Percentiles rank a stretch among this genome's conserved stretches.
Conservation (phyloP, 2,113 vertebrate genomes). For the Sclerurus mexicanus region DNA sequence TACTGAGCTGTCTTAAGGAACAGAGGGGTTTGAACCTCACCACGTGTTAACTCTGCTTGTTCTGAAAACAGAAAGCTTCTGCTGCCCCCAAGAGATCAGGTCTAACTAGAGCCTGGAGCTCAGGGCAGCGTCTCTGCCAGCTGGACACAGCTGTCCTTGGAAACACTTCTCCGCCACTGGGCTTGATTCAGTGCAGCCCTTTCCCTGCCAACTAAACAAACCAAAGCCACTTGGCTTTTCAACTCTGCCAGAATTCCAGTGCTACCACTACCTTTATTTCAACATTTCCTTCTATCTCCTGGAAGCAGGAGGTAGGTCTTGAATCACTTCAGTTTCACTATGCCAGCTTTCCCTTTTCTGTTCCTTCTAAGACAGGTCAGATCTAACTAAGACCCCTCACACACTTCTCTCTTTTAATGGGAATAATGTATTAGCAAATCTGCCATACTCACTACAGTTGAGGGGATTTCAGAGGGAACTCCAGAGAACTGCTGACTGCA, state of each 20-base stretch:
- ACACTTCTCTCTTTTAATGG: background rate
- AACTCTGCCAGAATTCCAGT: background rate
- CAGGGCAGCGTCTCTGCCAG: background rate
- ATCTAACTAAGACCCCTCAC: background rate
- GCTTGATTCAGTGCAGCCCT: background rate
- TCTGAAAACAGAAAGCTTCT: background rate
- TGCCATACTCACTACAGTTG: background rate
- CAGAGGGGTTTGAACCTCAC: background rate
- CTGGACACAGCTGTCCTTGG: background rate
- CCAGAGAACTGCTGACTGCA: background rate
- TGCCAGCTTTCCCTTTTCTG: background rate
- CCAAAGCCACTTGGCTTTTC: background rate
- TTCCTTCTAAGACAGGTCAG: background rate
- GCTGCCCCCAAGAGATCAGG: background rate
- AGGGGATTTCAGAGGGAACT: background rate
- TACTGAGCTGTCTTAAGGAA: background rate
- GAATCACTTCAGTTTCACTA: background rate
- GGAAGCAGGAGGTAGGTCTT: background rate
- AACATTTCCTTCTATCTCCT: background rate
- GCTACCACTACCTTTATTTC: background rate
- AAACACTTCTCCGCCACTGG: background rate
- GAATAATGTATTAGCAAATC: background rate
- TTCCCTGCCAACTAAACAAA: background rate
- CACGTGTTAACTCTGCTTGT: rapidly evolving
- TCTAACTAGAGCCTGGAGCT: background rate